Conservation (phyloP, 2,888 invertebrate genomes). For the Acleris emargana region DNA sequence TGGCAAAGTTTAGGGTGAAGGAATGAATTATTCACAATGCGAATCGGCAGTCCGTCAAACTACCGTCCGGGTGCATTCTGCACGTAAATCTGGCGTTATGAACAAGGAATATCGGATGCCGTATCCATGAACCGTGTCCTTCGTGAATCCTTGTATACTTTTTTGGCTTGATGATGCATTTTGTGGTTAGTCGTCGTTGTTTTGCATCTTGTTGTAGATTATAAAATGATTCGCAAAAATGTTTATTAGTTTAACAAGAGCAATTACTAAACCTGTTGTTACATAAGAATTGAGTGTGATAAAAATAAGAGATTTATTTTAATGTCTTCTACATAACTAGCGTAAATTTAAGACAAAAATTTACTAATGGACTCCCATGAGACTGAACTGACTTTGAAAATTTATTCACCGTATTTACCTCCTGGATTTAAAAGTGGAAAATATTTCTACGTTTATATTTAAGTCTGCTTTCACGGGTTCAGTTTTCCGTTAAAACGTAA, state of each 20-base stretch:
- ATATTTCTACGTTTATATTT: slow-evolving; percentile 42
- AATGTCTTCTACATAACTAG: not conserved
- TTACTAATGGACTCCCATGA: slow-evolving; percentile 6
- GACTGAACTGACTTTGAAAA: slow-evolving; percentile 3
- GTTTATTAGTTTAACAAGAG: too few species aligned
- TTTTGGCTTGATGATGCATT: slow-evolving; percentile 48
- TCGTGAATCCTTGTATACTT: slow-evolving; percentile 56
- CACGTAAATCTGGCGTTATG: slow-evolving; percentile 72
- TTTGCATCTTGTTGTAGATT: not conserved
- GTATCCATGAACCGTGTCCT: slow-evolving; percentile 61
- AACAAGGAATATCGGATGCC: slow-evolving; percentile 65
- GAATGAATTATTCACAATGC: slow-evolving; percentile 79
- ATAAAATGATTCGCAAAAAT: not conserved
- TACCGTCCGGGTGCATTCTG: slow-evolving; percentile 69
- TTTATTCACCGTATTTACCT: slow-evolving; percentile 15
- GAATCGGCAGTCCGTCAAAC: slow-evolving; percentile 79
- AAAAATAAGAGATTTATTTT: too few species aligned
- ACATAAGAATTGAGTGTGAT: too few species aligned
- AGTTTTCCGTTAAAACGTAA: slow-evolving; percentile 73
- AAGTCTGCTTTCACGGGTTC: slow-evolving; percentile 56
- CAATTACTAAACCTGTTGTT: too few species aligned
- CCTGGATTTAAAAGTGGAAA: slow-evolving; percentile 35
- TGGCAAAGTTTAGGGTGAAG: slow-evolving; percentile 67
- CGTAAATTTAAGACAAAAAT: slow-evolving; percentile 2
- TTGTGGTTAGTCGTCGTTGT: not conserved